Percentiles rank a stretch among this genome's conserved stretches.
Conservation (phyloP, 2,797 vertebrate genomes). For the Melanotaenia boesemani region DNA sequence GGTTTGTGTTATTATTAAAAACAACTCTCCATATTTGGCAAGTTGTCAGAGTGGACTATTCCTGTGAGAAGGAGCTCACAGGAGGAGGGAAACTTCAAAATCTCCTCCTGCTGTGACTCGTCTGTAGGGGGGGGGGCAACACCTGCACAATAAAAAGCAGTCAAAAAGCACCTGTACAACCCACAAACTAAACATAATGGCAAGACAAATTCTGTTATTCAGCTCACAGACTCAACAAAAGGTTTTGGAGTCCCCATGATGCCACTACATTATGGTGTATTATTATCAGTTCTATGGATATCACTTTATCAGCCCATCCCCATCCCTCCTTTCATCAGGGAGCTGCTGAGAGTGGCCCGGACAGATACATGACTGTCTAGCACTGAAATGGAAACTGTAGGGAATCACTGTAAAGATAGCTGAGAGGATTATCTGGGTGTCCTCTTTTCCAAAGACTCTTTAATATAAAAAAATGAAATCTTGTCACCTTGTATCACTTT, state of each 20-base stretch:
- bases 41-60: slow-evolving; percentile 30
- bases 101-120: slow-evolving; percentile 35
- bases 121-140: slow-evolving; percentile 20
- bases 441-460: slow-evolving; percentile 2
- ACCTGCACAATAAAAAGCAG: slow-evolving; percentile 20
- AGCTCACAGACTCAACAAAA: neutral
- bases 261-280: neutral
- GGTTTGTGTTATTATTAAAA: slow-evolving; percentile 34
- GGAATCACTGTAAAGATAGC: slow-evolving; percentile 10
- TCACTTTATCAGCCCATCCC: neutral
- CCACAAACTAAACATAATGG: neutral
- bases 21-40: slow-evolving; percentile 30
- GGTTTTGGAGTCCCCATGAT: neutral
- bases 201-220: neutral
- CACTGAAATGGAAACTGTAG: neutral
- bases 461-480: neutral
- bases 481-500: neutral
- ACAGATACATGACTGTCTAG: neutral
- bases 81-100: slow-evolving; percentile 35
- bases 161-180: neutral
- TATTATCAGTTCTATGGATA: neutral
- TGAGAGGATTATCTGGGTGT: slow-evolving; percentile 1
- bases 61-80: slow-evolving; percentile 25
- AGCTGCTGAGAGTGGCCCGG: neutral
- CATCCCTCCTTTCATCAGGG: neutral